phyloP scores from a whole-genome alignment of 2,888 invertebrate genomes.

The Ichneumoninae sp. region DNA sequence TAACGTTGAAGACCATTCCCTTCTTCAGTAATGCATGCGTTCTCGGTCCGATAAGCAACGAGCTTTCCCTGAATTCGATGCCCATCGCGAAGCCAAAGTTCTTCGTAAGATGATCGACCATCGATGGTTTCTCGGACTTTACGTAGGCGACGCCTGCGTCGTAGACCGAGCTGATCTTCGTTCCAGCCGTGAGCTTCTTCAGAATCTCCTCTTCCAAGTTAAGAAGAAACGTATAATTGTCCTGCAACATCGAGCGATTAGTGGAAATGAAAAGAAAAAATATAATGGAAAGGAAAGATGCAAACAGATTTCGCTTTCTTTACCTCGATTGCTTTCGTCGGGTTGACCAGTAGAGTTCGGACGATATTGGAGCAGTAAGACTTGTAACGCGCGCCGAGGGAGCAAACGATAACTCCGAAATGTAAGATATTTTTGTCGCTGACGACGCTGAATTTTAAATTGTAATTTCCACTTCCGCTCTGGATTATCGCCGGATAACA shows the following conservation, averaged over 20 bases:
- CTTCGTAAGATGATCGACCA: constrained; percentile 96
- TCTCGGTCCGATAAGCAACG: constrained; percentile 96
- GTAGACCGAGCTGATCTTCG: constrained; percentile 94
- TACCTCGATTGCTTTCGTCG: constrained; percentile 88
- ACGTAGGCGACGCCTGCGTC: constrained; percentile 92
- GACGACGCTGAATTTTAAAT: constrained; percentile 97
- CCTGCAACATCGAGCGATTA: constrained; percentile 85
- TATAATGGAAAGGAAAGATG: neutral
- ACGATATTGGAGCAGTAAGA: constrained; percentile 99
- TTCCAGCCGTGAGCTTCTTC: constrained; percentile 92
- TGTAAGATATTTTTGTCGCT: constrained; percentile 97
- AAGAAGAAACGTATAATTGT: constrained; percentile 96
- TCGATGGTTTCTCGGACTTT: constrained; percentile 93
- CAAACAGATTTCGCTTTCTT: neutral
- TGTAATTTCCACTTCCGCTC: constrained; percentile 97
- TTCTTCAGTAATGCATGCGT: constrained; percentile 92
- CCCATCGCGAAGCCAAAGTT: constrained; percentile 99
- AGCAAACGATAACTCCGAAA: constrained; percentile 98
- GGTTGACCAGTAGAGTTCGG: constrained; percentile 98
- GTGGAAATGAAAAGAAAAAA: constrained; percentile 16
- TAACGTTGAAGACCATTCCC: constrained; percentile 98
- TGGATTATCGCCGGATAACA: constrained; percentile 99
- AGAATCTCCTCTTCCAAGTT: constrained; percentile 96
- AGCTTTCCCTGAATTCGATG: constrained; percentile 98
- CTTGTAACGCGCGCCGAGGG: constrained; percentile 97